phyloP scores from a whole-genome alignment of 1,140 invertebrate species.

The Uloborus diversus region DNA sequence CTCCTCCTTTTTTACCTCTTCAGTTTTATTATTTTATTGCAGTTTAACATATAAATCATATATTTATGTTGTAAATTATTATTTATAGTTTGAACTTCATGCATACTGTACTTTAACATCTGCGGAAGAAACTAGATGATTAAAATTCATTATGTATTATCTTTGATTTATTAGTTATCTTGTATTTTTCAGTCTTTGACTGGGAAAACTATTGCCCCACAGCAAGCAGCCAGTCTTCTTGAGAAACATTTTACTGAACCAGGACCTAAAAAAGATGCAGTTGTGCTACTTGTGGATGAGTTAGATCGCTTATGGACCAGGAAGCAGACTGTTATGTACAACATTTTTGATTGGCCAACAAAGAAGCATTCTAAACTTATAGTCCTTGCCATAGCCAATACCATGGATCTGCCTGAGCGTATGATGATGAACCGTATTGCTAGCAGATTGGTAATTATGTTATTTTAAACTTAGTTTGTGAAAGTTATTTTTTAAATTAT shows the following conservation, averaged over 20 bases:
- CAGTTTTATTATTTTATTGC: too few relatives aligned
- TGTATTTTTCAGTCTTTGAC: slow-evolving; percentile 67
- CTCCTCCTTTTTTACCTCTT: too few relatives aligned
- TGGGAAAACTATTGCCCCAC: slow-evolving; percentile 78
- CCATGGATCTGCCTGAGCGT: slow-evolving; percentile 96
- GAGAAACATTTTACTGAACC: slow-evolving; percentile 79
- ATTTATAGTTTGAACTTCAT: too few relatives aligned
- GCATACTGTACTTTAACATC: too few relatives aligned
- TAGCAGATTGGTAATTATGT: slow-evolving; percentile 71
- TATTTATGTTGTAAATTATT: too few relatives aligned
- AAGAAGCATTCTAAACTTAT: slow-evolving; percentile 80
- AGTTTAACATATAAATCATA: too few relatives aligned
- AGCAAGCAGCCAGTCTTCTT: slow-evolving; percentile 81
- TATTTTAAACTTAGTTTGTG: too few relatives aligned
- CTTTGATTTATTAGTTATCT: too few relatives aligned
- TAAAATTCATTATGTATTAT: too few relatives aligned
- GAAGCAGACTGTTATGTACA: slow-evolving; percentile 96
- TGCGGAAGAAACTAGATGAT: too few relatives aligned
- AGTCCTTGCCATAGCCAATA: slow-evolving; percentile 96
- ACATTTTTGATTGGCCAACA: slow-evolving; percentile 94
- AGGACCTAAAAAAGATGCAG: slow-evolving; percentile 71
- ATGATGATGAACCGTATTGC: slow-evolving; percentile 78
- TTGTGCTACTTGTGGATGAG: slow-evolving; percentile 92
- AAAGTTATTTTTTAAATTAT: too few relatives aligned
- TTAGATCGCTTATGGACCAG: slow-evolving; percentile 89